These are phyloP conservation scores for Ladona fulva DNA, from an alignment of 1,140 invertebrate species.

Conservation along the genomic window DNA sequence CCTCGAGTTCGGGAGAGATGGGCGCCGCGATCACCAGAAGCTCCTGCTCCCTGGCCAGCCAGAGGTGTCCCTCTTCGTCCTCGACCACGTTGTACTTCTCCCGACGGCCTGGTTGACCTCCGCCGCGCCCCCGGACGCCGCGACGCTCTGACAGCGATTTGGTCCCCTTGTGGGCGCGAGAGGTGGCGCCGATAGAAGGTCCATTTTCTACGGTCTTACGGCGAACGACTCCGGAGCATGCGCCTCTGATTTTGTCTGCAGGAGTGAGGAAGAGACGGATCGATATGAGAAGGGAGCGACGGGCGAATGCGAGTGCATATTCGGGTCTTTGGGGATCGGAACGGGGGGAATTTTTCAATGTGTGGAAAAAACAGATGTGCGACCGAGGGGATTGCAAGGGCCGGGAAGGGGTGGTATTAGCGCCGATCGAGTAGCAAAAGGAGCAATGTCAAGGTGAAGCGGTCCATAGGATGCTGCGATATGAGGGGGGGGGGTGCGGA, in stretches of 20 bases:
- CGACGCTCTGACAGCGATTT: background rate
- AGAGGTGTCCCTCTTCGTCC: background rate
- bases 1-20: background rate
- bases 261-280: background rate
- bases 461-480: too few relatives aligned
- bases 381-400: too few relatives aligned
- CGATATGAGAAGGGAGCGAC: background rate
- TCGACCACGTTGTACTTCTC: background rate
- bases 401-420: too few relatives aligned
- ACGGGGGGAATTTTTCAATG: too few relatives aligned
- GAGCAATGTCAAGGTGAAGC: too few relatives aligned
- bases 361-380: too few relatives aligned
- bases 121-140: background rate
- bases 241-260: background rate
- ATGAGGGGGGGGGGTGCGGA: too few relatives aligned
- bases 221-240: background rate
- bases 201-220: background rate
- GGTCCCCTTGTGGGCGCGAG: background rate
- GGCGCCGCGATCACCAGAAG: background rate
- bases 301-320: background rate
- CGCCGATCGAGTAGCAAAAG: too few relatives aligned
- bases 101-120: background rate
- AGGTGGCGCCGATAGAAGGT: background rate
- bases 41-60: background rate
- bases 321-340: background rate